These are phyloP conservation scores for Coleophora deauratella DNA, from an alignment of 2,888 invertebrate genomes.

Conservation along the genomic window DNA sequence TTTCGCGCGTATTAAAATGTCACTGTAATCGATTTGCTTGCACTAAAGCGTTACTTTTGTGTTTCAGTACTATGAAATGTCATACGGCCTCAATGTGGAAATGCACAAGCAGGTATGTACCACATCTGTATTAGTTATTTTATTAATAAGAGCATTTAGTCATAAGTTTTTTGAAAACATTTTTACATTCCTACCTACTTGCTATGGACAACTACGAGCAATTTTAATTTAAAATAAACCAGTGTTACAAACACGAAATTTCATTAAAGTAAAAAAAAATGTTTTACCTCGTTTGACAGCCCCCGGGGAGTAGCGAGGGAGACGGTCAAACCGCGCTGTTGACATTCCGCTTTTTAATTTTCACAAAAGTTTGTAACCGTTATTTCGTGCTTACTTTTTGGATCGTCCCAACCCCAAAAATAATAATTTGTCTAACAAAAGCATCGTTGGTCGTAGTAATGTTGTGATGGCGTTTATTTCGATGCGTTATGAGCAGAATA, in stretches of 20 bases:
- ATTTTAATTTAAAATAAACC: too few species aligned
- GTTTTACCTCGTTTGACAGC: constrained; percentile 64
- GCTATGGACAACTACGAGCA: too few species aligned
- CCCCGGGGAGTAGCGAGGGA: constrained; percentile 24
- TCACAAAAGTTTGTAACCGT: constrained; percentile 28
- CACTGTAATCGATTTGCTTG: constrained; percentile 2
- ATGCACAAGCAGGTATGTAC: constrained; percentile 95
- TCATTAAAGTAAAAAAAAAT: constrained; percentile 51
- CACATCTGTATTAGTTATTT: constrained; percentile 10
- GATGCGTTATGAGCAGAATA: constrained; percentile 49
- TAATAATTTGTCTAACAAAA: constrained; percentile 29
- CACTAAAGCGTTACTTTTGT: constrained; percentile 37
- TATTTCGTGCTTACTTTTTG: constrained; percentile 23
- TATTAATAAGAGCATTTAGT: constrained; percentile 1
- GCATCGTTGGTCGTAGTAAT: constrained; percentile 22
- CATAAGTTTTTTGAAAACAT: constrained; percentile 15
- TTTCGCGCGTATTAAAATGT: constrained; percentile 18
- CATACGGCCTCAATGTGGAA: constrained; percentile 96
- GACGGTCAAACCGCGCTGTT: constrained; percentile 38
- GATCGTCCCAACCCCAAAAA: constrained; percentile 11
- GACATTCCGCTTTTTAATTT: constrained; percentile 50
- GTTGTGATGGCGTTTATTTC: constrained; percentile 54
- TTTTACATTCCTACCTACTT: constrained; percentile 34
- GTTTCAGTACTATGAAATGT: constrained; percentile 98
- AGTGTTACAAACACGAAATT: constrained; percentile 24